phyloP scores from a whole-genome alignment of 2,113 vertebrate genomes.

The Cyanoliseus patagonus region DNA sequence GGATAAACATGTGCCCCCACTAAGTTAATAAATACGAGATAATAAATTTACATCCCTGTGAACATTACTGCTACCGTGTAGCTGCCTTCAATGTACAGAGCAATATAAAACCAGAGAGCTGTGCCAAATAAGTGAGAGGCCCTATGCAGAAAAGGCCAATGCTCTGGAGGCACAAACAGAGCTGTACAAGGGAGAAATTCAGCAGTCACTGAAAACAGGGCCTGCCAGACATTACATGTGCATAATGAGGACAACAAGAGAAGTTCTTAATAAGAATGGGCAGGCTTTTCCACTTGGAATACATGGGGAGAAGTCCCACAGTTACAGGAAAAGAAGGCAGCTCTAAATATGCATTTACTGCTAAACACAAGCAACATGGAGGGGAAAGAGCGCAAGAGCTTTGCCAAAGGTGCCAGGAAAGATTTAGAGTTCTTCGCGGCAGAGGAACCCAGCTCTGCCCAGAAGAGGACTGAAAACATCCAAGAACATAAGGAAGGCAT shows the following conservation, averaged over 20 bases:
- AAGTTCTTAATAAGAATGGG: background rate
- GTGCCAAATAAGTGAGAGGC: slow-evolving; percentile 34
- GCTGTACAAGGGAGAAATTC: background rate
- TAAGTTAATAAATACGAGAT: slow-evolving; percentile 38
- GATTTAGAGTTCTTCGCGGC: background rate
- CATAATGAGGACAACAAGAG: background rate
- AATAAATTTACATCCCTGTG: slow-evolving; percentile 4
- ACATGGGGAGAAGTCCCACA: background rate
- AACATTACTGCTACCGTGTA: background rate
- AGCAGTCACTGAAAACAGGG: background rate
- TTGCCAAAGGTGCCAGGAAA: background rate
- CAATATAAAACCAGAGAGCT: background rate
- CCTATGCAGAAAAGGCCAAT: background rate
- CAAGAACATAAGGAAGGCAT: background rate
- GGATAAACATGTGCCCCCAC: slow-evolving; percentile 48
- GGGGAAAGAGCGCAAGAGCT: background rate
- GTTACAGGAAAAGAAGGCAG: background rate
- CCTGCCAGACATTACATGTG: background rate
- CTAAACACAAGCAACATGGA: background rate
- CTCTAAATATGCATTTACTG: background rate
- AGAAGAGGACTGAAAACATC: background rate
- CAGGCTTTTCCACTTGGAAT: background rate
- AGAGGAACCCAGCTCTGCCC: background rate
- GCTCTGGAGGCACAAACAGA: background rate
- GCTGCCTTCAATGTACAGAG: background rate